Percentiles rank a stretch among this genome's conserved stretches.
Evolutionary conservation across 2,113 vertebrate genomes (phyloP).

Genomic region (Microtus montanus): DNA sequence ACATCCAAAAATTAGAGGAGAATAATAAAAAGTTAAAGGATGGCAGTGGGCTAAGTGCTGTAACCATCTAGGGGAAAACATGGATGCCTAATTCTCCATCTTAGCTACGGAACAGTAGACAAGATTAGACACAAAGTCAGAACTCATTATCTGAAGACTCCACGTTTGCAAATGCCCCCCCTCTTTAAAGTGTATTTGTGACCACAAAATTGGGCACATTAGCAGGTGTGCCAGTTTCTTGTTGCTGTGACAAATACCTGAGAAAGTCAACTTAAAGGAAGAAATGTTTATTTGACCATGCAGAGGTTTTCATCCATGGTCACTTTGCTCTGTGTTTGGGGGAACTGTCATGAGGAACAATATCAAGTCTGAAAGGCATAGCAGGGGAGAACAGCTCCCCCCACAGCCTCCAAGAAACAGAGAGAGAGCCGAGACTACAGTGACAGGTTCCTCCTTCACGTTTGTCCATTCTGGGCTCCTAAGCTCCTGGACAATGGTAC

Average conservation of each 20-base stretch:
- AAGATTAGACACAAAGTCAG: background rate
- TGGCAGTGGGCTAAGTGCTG: background rate
- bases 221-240: background rate
- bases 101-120: background rate
- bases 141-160: background rate
- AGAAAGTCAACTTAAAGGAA: background rate
- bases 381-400: no score
- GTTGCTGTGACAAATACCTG: background rate
- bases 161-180: background rate
- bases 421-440: background rate
- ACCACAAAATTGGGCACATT: background rate
- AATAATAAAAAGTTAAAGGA: background rate
- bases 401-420: background rate
- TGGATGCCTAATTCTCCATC: background rate
- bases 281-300: background rate
- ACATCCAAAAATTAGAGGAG: no score
- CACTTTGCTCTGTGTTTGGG: background rate
- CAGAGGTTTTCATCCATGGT: background rate
- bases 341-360: background rate
- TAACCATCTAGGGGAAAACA: background rate
- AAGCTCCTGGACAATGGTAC: background rate
- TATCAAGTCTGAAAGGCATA: background rate
- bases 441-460: background rate
- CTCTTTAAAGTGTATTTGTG: background rate
- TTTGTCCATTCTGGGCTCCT: background rate